phyloP scores from a whole-genome alignment of 1,140 invertebrate genomes.

The Eriocheir sinensis region DNA sequence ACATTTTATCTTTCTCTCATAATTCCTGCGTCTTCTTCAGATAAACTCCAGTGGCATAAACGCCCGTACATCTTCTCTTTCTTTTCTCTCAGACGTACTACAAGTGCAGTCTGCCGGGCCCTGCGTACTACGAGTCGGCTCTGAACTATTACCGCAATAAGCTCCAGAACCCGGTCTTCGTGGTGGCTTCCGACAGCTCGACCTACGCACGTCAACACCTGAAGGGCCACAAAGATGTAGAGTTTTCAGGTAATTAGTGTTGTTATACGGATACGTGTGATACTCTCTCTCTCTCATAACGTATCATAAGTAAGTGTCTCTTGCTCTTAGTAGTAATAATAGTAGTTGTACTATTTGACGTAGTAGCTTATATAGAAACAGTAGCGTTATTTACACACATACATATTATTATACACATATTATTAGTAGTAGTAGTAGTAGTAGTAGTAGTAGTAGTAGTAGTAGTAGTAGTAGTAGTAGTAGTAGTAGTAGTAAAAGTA shows the following conservation, averaged over 20 bases:
- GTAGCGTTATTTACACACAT: too few species aligned
- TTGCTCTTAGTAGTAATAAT: too few species aligned
- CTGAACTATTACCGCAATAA: constrained; percentile 24
- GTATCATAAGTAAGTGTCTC: too few species aligned
- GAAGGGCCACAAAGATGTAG: neutral
- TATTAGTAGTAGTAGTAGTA: neutral
- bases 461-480: neutral
- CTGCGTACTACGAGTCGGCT: neutral
- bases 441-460: constrained; percentile 25
- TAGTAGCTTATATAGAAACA: too few species aligned
- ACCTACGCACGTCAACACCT: constrained; percentile 6
- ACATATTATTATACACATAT: too few species aligned
- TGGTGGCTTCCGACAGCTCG: constrained; percentile 53
- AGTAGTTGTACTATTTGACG: too few species aligned
- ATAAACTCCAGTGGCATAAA: too few species aligned
- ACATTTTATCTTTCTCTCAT: too few species aligned
- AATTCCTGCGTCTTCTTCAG: too few species aligned
- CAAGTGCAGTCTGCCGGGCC: constrained; percentile 46
- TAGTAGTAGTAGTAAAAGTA: neutral
- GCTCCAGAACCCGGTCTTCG: constrained; percentile 54
- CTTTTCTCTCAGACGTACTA: constrained; percentile 56
- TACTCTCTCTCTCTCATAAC: neutral
- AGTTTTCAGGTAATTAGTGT: constrained; percentile 57
- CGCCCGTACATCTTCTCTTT: too few species aligned
- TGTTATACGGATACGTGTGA: neutral